These are phyloP conservation scores for Tychaedon coryphoeus DNA, from an alignment of 2,113 vertebrate genomes.

Conservation along the genomic window DNA sequence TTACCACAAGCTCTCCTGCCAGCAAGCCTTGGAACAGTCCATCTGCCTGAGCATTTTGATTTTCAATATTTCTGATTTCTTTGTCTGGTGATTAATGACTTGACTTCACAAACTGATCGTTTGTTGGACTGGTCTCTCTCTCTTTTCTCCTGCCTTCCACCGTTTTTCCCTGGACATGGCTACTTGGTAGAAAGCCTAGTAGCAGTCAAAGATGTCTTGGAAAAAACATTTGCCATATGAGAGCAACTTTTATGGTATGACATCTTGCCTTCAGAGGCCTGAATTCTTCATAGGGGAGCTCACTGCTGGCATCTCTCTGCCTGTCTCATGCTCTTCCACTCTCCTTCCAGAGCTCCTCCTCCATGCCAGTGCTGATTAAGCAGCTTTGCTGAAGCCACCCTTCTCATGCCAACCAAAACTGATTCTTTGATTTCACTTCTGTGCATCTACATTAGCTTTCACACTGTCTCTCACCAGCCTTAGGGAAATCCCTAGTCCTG, in stretches of 20 bases:
- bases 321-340: background rate
- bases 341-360: background rate
- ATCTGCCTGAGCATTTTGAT: background rate
- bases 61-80: background rate
- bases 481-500: background rate
- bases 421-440: background rate
- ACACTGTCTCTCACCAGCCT: background rate
- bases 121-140: background rate
- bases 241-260: background rate
- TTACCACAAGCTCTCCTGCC: background rate
- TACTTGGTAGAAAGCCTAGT: background rate
- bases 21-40: background rate
- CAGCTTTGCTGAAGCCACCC: background rate
- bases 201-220: background rate
- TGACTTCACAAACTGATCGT: background rate
- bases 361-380: background rate
- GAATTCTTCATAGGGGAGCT: background rate
- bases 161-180: background rate
- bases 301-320: background rate
- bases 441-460: background rate
- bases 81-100: background rate
- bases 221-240: background rate
- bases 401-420: background rate
- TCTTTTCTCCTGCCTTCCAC: background rate
- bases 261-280: background rate